A percentile compares a stretch with the other conserved stretches of the same genome.
Conservation (phyloP, 2,888 invertebrate genomes). For the Eumerus sabulonum region DNA sequence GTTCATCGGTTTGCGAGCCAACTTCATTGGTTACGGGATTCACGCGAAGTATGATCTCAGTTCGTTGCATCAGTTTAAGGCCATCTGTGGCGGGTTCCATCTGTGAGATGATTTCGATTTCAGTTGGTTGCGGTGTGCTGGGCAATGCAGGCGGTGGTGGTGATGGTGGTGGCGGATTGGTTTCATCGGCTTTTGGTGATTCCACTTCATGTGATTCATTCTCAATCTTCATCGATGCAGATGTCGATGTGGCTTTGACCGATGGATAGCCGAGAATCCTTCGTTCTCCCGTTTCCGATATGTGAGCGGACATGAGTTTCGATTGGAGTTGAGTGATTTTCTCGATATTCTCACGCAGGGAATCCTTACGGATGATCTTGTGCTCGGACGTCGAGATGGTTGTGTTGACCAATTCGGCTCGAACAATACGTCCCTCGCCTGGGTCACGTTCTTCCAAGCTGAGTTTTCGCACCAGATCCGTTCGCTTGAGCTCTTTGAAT, state of each 20-base stretch:
- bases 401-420: slow-evolving; percentile 77
- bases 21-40: slow-evolving; percentile 83
- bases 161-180: slow-evolving; percentile 31
- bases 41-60: slow-evolving; percentile 83
- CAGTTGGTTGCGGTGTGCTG: slow-evolving; percentile 62
- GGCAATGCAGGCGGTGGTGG: slow-evolving; percentile 55
- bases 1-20: slow-evolving; percentile 81
- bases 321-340: slow-evolving; percentile 79
- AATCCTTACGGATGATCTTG: slow-evolving; percentile 76
- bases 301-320: slow-evolving; percentile 78
- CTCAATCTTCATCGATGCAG: slow-evolving; percentile 21
- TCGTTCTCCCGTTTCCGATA: slow-evolving; percentile 72
- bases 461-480: slow-evolving; percentile 69
- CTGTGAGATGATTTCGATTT: slow-evolving; percentile 69
- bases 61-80: slow-evolving; percentile 83
- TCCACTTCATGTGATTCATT: slow-evolving; percentile 60
- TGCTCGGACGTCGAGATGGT: slow-evolving; percentile 72
- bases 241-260: slow-evolving; percentile 49
- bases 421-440: slow-evolving; percentile 74
- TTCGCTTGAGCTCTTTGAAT: slow-evolving; percentile 70
- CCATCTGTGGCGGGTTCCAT: slow-evolving; percentile 74
- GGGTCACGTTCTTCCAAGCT: slow-evolving; percentile 71
- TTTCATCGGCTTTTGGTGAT: slow-evolving; percentile 33
- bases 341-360: slow-evolving; percentile 78
- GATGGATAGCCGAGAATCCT: slow-evolving; percentile 69